Percentiles rank a stretch among this genome's conserved stretches.
Conservation (phyloP, 1,140 invertebrate species). For the Periplaneta americana region DNA sequence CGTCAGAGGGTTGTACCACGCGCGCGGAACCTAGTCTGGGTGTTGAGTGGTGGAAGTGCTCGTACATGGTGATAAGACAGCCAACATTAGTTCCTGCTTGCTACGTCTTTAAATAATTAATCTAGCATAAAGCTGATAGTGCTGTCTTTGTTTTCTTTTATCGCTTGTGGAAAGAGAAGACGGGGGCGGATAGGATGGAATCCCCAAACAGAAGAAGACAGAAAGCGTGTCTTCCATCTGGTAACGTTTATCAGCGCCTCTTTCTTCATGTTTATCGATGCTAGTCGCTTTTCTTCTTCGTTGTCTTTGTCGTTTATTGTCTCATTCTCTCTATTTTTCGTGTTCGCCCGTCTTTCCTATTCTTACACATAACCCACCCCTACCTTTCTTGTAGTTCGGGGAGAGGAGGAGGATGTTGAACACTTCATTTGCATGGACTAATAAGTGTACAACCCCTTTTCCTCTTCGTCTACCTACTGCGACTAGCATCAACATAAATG, state of each 20-base stretch:
- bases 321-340: not conserved
- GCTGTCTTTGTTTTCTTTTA: conserved; percentile 22
- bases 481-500: conserved; percentile 5
- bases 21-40: not conserved
- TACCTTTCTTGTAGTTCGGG: not conserved
- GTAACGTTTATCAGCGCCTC: conserved; percentile 4
- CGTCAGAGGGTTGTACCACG: not conserved
- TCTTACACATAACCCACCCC: not conserved
- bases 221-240: not conserved
- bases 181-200: not conserved
- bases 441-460: conserved; percentile 3
- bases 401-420: conserved; percentile 9
- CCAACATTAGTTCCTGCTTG: conserved; percentile 1
- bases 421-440: conserved; percentile 18
- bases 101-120: conserved; percentile 22
- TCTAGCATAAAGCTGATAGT: conserved; percentile 23
- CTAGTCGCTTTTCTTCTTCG: not conserved
- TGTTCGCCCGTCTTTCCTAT: not conserved
- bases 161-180: not conserved
- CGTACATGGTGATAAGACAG: not conserved
- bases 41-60: not conserved
- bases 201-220: not conserved
- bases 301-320: not conserved
- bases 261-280: not conserved
- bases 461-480: not conserved